Evolutionary conservation across 2,113 vertebrate species (phyloP).

Genomic region (Sander vitreus): DNA sequence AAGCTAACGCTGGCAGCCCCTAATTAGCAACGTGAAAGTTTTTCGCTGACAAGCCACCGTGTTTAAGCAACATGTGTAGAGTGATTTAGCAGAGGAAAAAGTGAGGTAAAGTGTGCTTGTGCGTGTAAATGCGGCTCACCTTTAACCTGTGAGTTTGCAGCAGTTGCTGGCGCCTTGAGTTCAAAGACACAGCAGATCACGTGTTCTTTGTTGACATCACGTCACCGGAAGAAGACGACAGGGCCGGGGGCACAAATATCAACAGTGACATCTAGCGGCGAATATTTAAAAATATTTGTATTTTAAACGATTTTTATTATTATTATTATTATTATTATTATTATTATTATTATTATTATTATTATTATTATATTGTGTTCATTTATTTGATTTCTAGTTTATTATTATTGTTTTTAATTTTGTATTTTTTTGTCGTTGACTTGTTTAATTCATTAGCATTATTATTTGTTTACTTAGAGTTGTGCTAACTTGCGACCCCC

Average conservation of each 20-base stretch:
- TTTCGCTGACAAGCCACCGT: background rate
- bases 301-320: too few species aligned
- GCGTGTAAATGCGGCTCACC: background rate
- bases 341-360: too few species aligned
- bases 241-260: rapidly evolving
- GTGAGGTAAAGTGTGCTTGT: rapidly evolving
- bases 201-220: constrained; percentile 60
- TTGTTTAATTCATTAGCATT: too few species aligned
- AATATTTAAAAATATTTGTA: too few species aligned
- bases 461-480: too few species aligned
- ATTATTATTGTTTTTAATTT: too few species aligned
- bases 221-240: constrained; percentile 4
- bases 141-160: background rate
- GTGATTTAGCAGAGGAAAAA: rapidly evolving
- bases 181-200: constrained; percentile 37
- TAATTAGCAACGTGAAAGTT: background rate
- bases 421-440: too few species aligned
- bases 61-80: too few species aligned
- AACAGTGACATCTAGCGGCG: constrained; percentile 21
- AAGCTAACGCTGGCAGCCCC: constrained; percentile 9
- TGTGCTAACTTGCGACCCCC: too few species aligned
- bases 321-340: too few species aligned
- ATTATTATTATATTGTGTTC: too few species aligned
- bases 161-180: constrained; percentile 37
- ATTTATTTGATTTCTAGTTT: too few species aligned